These are phyloP conservation scores for Auanema sp. DNA, from an alignment of 2,888 invertebrate genomes.

Conservation along the genomic window DNA sequence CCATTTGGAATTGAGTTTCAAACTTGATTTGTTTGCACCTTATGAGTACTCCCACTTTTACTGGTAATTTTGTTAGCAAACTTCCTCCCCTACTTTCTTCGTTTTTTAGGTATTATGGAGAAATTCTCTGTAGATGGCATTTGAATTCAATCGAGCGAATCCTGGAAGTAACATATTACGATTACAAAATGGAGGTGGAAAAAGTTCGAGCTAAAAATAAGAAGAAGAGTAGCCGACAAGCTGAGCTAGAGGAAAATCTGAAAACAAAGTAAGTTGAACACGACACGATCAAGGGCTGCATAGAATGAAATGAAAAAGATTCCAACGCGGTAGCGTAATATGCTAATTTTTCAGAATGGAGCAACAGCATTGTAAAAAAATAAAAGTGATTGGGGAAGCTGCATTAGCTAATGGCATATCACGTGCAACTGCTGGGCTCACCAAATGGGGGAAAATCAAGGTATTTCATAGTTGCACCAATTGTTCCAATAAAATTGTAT, in stretches of 20 bases:
- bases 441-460: conserved; percentile 23
- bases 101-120: conserved; percentile 34
- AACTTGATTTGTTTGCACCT: conserved; percentile 89
- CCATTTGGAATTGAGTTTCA: conserved; percentile 89
- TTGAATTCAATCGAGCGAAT: conserved; percentile 23
- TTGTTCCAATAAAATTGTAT: conserved; percentile 8
- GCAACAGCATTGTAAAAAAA: background rate
- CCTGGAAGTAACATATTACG: conserved; percentile 14
- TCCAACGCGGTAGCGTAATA: background rate
- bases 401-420: conserved; percentile 22
- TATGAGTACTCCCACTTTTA: conserved; percentile 95
- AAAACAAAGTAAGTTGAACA: background rate
- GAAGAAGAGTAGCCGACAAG: background rate
- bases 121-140: conserved; percentile 32
- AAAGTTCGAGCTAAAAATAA: background rate
- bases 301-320: background rate
- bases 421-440: conserved; percentile 20
- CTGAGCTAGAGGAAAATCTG: background rate
- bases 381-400: background rate
- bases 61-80: conserved; percentile 72
- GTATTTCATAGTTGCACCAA: conserved; percentile 11
- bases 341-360: conserved; percentile 6
- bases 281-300: background rate
- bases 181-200: background rate
- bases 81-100: background rate